These are phyloP conservation scores for Rhizoglyphus robini DNA, from an alignment of 1,140 invertebrate genomes.

Conservation along the genomic window DNA sequence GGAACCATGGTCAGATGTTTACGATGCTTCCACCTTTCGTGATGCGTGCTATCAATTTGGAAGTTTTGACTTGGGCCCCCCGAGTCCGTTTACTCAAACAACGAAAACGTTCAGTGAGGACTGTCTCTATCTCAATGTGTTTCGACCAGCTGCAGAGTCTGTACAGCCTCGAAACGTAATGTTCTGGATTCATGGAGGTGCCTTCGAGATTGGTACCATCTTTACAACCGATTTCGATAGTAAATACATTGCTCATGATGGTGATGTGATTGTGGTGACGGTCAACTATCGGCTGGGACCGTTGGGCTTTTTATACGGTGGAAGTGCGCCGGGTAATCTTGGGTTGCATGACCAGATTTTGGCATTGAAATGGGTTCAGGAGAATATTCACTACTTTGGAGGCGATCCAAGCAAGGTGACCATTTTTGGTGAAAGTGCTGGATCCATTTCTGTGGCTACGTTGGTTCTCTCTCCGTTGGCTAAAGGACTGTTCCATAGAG, in stretches of 20 bases:
- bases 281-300: constrained; percentile 51
- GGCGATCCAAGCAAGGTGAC: constrained; percentile 50
- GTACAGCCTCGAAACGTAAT: constrained; percentile 25
- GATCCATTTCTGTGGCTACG: constrained; percentile 42
- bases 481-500: constrained; percentile 25
- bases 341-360: constrained; percentile 68
- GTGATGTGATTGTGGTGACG: constrained; percentile 23
- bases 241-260: constrained; percentile 17
- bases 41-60: constrained; percentile 5
- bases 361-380: constrained; percentile 56
- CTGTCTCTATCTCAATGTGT: constrained; percentile 86
- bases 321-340: constrained; percentile 92
- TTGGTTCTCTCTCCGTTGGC: constrained; percentile 43
- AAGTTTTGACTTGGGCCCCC: no score
- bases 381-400: constrained; percentile 61
- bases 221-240: not conserved
- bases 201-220: constrained; percentile 23
- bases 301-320: constrained; percentile 64
- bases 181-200: constrained; percentile 29
- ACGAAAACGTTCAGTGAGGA: constrained; percentile 49
- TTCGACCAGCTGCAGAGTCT: constrained; percentile 40
- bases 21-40: not conserved
- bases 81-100: no score
- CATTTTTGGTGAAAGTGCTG: constrained; percentile 40
- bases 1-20: constrained; percentile 60